phyloP scores from a whole-genome alignment of 2,113 vertebrate genomes.

The Megaceryle maxima region DNA sequence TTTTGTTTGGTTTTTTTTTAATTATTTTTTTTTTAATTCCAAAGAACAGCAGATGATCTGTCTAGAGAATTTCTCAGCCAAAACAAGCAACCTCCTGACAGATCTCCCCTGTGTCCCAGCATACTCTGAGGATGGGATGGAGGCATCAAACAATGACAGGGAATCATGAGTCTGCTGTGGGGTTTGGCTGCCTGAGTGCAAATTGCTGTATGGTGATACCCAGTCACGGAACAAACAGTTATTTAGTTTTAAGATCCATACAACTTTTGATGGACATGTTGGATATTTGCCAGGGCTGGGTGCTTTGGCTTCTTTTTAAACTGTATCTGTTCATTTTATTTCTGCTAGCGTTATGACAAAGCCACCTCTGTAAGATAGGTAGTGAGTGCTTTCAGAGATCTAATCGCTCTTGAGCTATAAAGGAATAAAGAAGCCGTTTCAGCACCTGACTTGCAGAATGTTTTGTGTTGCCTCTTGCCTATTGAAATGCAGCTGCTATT shows the following conservation, averaged over 20 bases:
- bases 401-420: neutral
- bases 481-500: constrained; percentile 34
- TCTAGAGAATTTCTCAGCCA: constrained; percentile 11
- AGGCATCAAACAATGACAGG: neutral
- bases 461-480: constrained; percentile 28
- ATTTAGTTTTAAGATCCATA: neutral
- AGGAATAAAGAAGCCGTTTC: constrained; percentile 48
- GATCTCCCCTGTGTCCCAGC: neutral
- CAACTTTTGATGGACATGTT: neutral
- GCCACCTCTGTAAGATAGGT: neutral
- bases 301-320: neutral
- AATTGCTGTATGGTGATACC: neutral
- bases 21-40: neutral
- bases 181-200: neutral
- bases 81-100: neutral
- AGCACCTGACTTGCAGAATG: constrained; percentile 30
- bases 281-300: neutral
- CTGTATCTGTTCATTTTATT: neutral
- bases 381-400: constrained; percentile 19
- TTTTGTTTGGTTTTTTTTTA: neutral
- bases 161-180: neutral
- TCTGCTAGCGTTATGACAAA: neutral
- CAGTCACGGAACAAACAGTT: neutral
- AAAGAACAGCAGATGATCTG: neutral
- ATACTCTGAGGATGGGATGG: neutral